phyloP scores from a whole-genome alignment of 2,797 vertebrate genomes.

The Chrysocyon brachyurus region DNA sequence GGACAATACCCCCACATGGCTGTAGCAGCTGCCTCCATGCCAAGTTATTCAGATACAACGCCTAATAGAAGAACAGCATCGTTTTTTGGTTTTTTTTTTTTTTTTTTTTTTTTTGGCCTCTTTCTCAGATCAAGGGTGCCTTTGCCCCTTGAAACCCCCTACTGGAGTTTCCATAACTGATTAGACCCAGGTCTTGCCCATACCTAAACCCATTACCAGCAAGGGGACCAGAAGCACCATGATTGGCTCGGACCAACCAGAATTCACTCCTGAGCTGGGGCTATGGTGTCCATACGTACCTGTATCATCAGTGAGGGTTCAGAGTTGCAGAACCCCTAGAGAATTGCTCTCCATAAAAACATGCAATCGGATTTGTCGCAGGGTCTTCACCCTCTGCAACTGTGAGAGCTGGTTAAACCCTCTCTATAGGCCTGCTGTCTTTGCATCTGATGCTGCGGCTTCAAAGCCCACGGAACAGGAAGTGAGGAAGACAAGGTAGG shows the following conservation, averaged over 20 bases:
- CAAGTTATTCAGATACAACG: neutral
- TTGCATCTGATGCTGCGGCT: neutral
- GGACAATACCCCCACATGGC: neutral
- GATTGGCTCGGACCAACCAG: neutral
- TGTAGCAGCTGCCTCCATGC: neutral
- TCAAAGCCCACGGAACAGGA: neutral
- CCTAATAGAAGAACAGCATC: neutral
- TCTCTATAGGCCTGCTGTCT: neutral
- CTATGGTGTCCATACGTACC: rapidly evolving
- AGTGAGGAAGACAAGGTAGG: neutral
- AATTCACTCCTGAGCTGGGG: neutral
- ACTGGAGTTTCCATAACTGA: neutral
- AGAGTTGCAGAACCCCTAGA: neutral
- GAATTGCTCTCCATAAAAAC: neutral
- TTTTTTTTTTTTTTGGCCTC: neutral
- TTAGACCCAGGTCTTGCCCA: neutral
- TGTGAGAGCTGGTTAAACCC: neutral
- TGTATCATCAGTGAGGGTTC: neutral
- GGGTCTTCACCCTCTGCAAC: neutral
- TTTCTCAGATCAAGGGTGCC: neutral
- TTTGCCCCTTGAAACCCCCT: neutral
- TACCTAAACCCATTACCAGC: neutral
- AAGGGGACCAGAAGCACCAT: neutral
- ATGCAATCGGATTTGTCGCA: neutral
- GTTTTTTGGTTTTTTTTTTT: neutral